Conservation (phyloP, 2,113 vertebrate species). For the Octodon degus region DNA sequence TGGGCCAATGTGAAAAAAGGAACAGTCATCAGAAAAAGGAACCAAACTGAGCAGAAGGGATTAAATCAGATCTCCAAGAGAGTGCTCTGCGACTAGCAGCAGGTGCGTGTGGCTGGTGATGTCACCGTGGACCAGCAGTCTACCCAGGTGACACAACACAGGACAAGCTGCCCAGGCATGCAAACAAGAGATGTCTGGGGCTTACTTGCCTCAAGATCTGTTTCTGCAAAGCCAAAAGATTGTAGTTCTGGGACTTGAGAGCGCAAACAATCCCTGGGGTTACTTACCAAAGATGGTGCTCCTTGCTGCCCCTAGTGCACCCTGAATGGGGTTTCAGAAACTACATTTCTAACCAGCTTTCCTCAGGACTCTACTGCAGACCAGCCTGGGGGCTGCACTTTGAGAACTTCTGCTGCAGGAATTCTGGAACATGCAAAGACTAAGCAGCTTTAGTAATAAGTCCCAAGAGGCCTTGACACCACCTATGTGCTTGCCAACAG, state of each 20-base stretch:
- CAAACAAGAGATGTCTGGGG: not conserved
- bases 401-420: not conserved
- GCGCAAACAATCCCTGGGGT: not conserved
- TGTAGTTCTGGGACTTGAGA: not conserved
- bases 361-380: not conserved
- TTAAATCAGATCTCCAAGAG: slow-evolving; percentile 7
- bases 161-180: not conserved
- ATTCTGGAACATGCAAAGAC: not conserved
- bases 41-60: slow-evolving; percentile 22
- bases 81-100: not conserved
- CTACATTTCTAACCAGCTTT: not conserved
- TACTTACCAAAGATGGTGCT: not conserved
- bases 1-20: not conserved
- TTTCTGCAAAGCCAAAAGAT: not conserved
- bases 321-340: not conserved
- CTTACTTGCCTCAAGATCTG: not conserved
- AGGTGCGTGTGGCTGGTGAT: not conserved
- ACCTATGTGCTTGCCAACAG: not conserved
- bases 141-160: not conserved
- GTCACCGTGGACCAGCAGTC: not conserved
- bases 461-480: not conserved
- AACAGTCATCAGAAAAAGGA: not conserved
- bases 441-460: not conserved
- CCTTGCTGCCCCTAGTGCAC: not conserved
- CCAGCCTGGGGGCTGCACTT: not conserved